phyloP scores from a whole-genome alignment of 2,113 vertebrate genomes.

The Cichladusa arquata region DNA sequence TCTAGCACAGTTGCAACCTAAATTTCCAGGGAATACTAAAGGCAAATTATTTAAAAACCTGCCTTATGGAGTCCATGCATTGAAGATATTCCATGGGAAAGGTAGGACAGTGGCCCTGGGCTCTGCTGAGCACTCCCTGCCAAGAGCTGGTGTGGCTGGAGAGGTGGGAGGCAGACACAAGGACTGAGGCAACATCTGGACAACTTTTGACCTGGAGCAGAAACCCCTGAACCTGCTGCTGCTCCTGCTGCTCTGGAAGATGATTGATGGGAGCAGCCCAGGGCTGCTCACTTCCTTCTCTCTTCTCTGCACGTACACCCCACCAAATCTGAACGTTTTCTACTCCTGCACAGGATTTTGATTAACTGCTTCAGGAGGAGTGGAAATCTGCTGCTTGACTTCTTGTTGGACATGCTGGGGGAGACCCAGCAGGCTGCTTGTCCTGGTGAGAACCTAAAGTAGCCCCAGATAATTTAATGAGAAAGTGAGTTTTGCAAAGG shows the following conservation, averaged over 20 bases:
- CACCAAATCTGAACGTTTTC: background rate
- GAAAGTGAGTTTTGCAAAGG: background rate
- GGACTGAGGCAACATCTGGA: background rate
- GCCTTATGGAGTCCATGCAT: background rate
- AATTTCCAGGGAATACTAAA: background rate
- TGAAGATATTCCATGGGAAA: background rate
- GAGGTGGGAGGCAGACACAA: background rate
- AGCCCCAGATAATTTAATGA: background rate
- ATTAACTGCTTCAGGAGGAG: background rate
- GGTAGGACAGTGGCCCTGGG: too few species aligned
- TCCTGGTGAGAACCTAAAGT: background rate
- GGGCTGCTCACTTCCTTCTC: background rate
- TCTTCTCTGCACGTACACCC: background rate
- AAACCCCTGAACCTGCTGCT: background rate
- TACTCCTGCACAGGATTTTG: background rate
- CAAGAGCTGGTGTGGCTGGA: background rate
- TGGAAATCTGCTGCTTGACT: background rate
- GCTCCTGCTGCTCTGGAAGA: background rate
- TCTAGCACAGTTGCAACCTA: background rate
- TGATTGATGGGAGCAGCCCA: background rate
- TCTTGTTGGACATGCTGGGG: accelerated
- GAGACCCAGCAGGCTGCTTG: background rate
- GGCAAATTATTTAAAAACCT: too few species aligned
- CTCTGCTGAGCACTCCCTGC: background rate
- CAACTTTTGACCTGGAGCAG: background rate